Conservation (phyloP, 2,888 invertebrate species). For the Andrena hattorfiana region DNA sequence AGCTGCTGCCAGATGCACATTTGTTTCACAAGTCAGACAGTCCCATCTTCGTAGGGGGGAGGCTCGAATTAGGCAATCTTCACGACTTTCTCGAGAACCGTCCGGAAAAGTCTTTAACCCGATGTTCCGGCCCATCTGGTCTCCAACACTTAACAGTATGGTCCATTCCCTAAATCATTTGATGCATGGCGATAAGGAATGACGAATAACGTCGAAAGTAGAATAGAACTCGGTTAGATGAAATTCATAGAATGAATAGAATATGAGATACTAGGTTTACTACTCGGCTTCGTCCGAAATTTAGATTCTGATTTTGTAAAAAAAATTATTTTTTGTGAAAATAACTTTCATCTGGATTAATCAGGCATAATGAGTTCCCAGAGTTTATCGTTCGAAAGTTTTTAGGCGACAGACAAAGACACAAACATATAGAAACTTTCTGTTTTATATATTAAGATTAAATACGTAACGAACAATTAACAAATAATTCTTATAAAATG, state of each 20-base stretch:
- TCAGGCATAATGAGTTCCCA: too few relatives aligned
- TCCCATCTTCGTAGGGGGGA: slow-evolving; percentile 71
- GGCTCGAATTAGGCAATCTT: slow-evolving; percentile 61
- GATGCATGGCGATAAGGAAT: slow-evolving; percentile 25
- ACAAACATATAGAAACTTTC: too few relatives aligned
- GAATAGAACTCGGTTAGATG: background rate
- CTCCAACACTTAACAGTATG: slow-evolving; percentile 1
- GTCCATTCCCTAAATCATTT: slow-evolving; percentile 11
- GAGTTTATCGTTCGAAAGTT: too few relatives aligned
- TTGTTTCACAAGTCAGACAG: slow-evolving; percentile 57
- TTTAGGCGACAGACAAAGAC: too few relatives aligned
- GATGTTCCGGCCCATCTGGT: slow-evolving; percentile 50
- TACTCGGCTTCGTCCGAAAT: too few relatives aligned
- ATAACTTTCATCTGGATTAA: too few relatives aligned
- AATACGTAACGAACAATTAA: too few relatives aligned
- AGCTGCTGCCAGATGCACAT: slow-evolving; percentile 76
- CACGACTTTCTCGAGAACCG: slow-evolving; percentile 46
- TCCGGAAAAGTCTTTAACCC: slow-evolving; percentile 36
- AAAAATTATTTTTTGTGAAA: too few relatives aligned
- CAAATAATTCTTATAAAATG: too few relatives aligned
- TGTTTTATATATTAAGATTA: too few relatives aligned
- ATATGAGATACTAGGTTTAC: background rate
- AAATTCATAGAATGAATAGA: background rate
- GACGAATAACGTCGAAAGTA: slow-evolving; percentile 27
- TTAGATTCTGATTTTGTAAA: too few relatives aligned